Percentiles rank a stretch among this genome's conserved stretches.
These are phyloP conservation scores for Leistus spinibarbis DNA, from an alignment of 2,888 invertebrate species.

Conservation along the genomic window DNA sequence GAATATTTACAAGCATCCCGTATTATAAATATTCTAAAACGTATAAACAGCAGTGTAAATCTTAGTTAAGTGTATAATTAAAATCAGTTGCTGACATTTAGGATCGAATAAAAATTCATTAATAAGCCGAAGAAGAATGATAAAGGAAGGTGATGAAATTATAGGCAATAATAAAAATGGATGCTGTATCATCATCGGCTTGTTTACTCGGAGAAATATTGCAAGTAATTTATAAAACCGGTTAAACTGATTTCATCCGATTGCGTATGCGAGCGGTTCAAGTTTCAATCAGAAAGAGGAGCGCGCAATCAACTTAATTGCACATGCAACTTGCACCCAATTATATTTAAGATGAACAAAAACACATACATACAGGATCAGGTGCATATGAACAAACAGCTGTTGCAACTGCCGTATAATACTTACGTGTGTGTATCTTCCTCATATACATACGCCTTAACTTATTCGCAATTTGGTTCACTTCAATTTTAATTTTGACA, in stretches of 20 bases:
- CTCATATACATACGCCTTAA: slow-evolving; percentile 27
- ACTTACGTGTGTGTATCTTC: background rate
- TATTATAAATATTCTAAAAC: background rate
- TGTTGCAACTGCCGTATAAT: background rate
- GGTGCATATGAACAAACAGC: background rate
- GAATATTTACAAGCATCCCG: background rate
- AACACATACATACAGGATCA: background rate
- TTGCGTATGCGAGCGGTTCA: slow-evolving; percentile 24
- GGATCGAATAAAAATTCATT: slow-evolving; percentile 11
- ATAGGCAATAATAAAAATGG: slow-evolving; percentile 36
- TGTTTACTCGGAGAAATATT: slow-evolving; percentile 36
- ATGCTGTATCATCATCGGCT: slow-evolving; percentile 32
- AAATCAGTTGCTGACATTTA: background rate
- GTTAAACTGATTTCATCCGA: slow-evolving; percentile 31
- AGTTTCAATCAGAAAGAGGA: slow-evolving; percentile 35
- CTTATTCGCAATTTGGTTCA: slow-evolving; percentile 28
- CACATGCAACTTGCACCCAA: slow-evolving; percentile 37
- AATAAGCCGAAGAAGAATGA: slow-evolving; percentile 16
- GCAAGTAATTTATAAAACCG: slow-evolving; percentile 36
- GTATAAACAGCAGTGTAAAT: background rate
- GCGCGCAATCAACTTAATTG: slow-evolving; percentile 36
- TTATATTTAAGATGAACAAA: slow-evolving; percentile 26
- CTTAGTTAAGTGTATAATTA: background rate
- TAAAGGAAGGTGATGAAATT: slow-evolving; percentile 31
- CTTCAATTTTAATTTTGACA: background rate